Base-by-base conservation (phyloP, 2,888 invertebrate species). In the Drosophila aldrichi region DNA sequence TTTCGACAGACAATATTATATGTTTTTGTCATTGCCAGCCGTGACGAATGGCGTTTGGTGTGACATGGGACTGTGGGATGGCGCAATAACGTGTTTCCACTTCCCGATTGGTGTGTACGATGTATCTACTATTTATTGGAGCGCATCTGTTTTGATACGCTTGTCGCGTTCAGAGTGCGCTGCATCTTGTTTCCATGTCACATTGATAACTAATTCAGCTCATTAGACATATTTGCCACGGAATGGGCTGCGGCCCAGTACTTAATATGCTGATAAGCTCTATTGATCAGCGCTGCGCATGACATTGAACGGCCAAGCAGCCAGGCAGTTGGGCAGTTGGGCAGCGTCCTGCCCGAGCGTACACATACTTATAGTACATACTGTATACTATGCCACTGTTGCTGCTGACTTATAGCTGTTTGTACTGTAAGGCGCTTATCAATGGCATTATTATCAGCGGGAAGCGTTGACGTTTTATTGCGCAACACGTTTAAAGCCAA, bases 191-290 rank as follows among this genome's bases (percentile, higher is more conserved):
- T 74, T 66, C 59, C 60, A 75, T 51, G 73, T 57, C 62, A 40
- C 41, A 63, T 68, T 56, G 70, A 66, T 74, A 79, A 58, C 44
- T 25, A 81, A 81, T 86, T 86, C 25, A 79, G 54, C 78, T 74
- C 70, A 85, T 80, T 78, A 78, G 34, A 34, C 25, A 7, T 38
- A 38, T 38, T 38, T 38, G 36, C 36, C 36, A 16, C 16, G 36
- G 16, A 16, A 1, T 48, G 58, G 7, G 9, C 18, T 16, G 14
- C 46, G 20, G 20, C 43, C 43, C 20, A 22, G 22, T 34, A 55
- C 55, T 55, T 49, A 32, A 25, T 60, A 60, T 67, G 57, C 69
- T 77, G 78, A 77, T 77, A 77, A 74, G 78, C 70, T 74, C 77
- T 46, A 74, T 74, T 77, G 77, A 77, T 77, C 77, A 60, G 25